phyloP scores from a whole-genome alignment of 2,797 vertebrate genomes.

The Manis javanica region DNA sequence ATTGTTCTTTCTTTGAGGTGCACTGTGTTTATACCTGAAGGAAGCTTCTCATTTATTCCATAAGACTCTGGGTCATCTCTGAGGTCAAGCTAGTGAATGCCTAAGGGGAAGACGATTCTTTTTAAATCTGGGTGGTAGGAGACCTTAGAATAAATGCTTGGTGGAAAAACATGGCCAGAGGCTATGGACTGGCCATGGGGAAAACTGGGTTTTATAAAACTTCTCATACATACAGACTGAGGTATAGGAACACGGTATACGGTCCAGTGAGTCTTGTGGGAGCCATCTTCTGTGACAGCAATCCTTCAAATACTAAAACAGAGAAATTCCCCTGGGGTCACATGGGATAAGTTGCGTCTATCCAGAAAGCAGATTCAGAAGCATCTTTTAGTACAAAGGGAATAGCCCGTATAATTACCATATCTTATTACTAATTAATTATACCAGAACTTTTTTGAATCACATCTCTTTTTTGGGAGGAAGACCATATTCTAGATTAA shows the following conservation, averaged over 20 bases:
- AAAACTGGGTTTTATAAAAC: neutral
- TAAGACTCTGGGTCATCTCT: neutral
- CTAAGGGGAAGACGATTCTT: neutral
- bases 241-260: neutral
- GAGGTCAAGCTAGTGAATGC: neutral
- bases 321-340: neutral
- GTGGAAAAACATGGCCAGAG: neutral
- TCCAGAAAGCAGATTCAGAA: slow-evolving; percentile 55
- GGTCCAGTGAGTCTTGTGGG: neutral
- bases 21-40: neutral
- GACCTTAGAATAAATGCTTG: neutral
- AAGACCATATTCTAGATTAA: slow-evolving; percentile 71
- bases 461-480: neutral
- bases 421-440: slow-evolving; percentile 51
- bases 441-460: slow-evolving; percentile 64
- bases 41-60: neutral
- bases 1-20: neutral
- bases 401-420: slow-evolving; percentile 49
- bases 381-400: slow-evolving; percentile 28
- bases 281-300: neutral
- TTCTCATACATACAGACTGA: neutral
- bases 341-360: neutral
- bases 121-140: neutral
- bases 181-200: neutral
- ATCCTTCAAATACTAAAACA: neutral